phyloP scores from a whole-genome alignment of 1,140 invertebrate genomes.

The Calliopsis andreniformis region DNA sequence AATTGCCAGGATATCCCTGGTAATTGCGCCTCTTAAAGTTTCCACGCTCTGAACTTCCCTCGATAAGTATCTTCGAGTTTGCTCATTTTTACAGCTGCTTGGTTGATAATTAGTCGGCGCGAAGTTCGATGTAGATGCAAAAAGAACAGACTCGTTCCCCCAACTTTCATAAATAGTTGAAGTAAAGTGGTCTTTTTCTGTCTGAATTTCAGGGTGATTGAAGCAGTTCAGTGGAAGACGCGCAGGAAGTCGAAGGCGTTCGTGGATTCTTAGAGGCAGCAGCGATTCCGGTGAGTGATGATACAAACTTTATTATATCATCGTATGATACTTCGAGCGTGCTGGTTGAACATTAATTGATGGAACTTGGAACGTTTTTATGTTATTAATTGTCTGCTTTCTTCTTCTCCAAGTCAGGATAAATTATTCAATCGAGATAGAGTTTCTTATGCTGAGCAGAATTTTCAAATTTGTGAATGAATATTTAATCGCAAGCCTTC shows the following conservation, averaged over 20 bases:
- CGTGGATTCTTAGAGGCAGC: neutral
- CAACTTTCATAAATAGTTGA: slow-evolving; percentile 37
- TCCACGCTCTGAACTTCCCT: neutral
- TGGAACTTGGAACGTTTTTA: too few relatives aligned
- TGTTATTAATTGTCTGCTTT: too few relatives aligned
- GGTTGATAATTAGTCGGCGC: slow-evolving; percentile 26
- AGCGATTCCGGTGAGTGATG: slow-evolving; percentile 21
- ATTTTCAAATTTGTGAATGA: too few relatives aligned
- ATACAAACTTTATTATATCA: neutral
- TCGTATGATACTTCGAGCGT: too few relatives aligned
- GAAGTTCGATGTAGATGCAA: slow-evolving; percentile 23
- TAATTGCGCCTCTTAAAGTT: slow-evolving; percentile 5
- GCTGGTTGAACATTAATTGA: too few relatives aligned
- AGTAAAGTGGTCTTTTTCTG: neutral
- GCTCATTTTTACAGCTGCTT: slow-evolving; percentile 3
- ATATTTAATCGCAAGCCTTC: too few relatives aligned
- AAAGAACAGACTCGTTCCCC: neutral
- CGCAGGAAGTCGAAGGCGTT: neutral
- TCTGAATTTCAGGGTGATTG: slow-evolving; percentile 7
- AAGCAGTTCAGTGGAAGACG: neutral
- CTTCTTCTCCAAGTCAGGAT: too few relatives aligned
- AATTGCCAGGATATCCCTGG: neutral
- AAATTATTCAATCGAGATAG: too few relatives aligned
- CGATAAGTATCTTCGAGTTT: slow-evolving; percentile 13
- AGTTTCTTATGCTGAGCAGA: too few relatives aligned